Conservation (phyloP, 2,113 vertebrate species). For the Podiceps cristatus region DNA sequence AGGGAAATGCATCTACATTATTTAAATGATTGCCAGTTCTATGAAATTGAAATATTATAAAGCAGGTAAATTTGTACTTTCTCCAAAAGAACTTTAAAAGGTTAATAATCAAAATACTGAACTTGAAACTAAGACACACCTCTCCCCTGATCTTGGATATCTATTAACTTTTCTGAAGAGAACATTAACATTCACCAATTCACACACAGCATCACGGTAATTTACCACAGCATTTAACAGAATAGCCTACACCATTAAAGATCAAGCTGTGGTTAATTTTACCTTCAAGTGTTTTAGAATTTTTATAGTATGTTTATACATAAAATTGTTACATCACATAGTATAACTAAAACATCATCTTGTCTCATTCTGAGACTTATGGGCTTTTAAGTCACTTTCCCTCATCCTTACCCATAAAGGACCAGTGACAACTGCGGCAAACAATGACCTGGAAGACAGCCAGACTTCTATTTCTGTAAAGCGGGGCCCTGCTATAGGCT, state of each 20-base stretch:
- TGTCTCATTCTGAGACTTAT: neutral
- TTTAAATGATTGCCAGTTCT: neutral
- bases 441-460: neutral
- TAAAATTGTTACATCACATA: neutral
- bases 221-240: neutral
- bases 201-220: neutral
- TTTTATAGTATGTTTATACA: neutral
- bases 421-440: conserved; percentile 4
- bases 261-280: neutral
- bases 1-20: neutral
- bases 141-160: neutral
- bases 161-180: neutral
- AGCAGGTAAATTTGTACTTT: neutral
- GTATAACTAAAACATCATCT: neutral
- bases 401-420: neutral
- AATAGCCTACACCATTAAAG: neutral
- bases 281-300: neutral
- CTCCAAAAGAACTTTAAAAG: neutral
- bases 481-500: neutral
- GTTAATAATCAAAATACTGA: neutral
- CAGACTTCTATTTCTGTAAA: conserved; percentile 33
- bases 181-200: neutral
- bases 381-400: conserved; percentile 21
- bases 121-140: neutral
- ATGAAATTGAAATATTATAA: neutral